These are phyloP conservation scores for Lymantria dispar DNA, from an alignment of 2,888 invertebrate genomes.

Conservation along the genomic window DNA sequence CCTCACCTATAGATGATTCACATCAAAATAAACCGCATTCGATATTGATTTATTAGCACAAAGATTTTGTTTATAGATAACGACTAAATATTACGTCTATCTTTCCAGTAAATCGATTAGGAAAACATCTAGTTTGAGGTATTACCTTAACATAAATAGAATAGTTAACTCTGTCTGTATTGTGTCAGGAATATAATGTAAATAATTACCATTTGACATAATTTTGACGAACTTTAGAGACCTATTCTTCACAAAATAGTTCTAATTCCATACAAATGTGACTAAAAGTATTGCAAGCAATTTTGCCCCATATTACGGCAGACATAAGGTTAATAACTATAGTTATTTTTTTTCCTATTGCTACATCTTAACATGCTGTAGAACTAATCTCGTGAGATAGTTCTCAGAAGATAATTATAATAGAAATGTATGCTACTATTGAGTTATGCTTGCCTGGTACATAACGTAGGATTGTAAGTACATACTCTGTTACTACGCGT, in stretches of 20 bases:
- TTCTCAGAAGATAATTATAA: slow-evolving; percentile 56
- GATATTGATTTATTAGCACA: no score
- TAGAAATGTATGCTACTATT: slow-evolving; percentile 41
- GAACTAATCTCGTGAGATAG: slow-evolving; percentile 67
- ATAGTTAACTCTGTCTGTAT: neutral
- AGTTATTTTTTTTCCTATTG: slow-evolving; percentile 14
- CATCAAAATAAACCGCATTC: no score
- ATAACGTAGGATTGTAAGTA: no score
- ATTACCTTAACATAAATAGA: neutral
- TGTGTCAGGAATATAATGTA: neutral
- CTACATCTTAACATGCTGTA: slow-evolving; percentile 40
- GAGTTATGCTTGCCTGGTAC: slow-evolving; percentile 52
- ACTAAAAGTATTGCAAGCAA: slow-evolving; percentile 5
- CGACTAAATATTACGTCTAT: neutral
- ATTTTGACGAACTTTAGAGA: slow-evolving; percentile 11
- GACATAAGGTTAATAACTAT: slow-evolving; percentile 13
- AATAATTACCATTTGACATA: slow-evolving; percentile 7
- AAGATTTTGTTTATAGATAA: no score
- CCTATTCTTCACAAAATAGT: slow-evolving; percentile 24
- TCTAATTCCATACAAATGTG: slow-evolving; percentile 31
- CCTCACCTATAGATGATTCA: no score
- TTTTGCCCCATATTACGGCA: slow-evolving; percentile 1
- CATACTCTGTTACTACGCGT: no score
- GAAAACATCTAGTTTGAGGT: neutral
- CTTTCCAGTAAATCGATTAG: neutral